Evolutionary conservation across 2,888 invertebrate genomes (phyloP).

Genomic region (Athripsodes cinereus): DNA sequence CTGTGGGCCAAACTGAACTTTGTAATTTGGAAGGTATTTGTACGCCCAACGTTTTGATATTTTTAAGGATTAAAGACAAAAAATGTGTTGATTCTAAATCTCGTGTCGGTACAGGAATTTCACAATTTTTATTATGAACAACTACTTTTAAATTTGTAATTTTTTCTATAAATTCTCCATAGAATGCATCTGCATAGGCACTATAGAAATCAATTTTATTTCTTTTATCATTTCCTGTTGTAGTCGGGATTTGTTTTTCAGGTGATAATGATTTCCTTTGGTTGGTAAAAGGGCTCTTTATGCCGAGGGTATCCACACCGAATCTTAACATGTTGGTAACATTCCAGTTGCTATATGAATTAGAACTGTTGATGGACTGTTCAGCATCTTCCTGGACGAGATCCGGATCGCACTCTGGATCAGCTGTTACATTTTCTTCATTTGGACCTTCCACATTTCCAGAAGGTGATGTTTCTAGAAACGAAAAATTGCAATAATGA

Average conservation of each 20-base stretch:
- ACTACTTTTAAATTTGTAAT: constrained; percentile 36
- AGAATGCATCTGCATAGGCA: background rate
- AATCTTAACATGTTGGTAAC: background rate
- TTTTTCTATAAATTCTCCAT: constrained; percentile 7
- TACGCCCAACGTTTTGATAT: constrained; percentile 37
- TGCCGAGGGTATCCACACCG: background rate
- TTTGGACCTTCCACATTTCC: no score
- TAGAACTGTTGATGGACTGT: background rate
- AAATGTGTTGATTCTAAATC: constrained; percentile 38
- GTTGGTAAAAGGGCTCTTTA: background rate
- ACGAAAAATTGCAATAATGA: no score
- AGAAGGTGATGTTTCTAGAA: no score
- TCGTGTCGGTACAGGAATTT: constrained; percentile 35
- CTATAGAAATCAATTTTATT: background rate
- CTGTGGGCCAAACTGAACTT: constrained; percentile 63
- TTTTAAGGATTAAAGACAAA: constrained; percentile 34
- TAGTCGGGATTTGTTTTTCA: background rate
- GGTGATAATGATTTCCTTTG: background rate
- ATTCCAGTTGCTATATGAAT: background rate
- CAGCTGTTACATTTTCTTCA: no score
- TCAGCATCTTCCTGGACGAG: background rate
- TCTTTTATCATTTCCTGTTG: background rate
- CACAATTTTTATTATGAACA: constrained; percentile 41
- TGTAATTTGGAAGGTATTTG: constrained; percentile 53
- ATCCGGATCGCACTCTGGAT: background rate